Base-by-base conservation (phyloP, 2,113 vertebrate species). In the Phyllostomus discolor region DNA sequence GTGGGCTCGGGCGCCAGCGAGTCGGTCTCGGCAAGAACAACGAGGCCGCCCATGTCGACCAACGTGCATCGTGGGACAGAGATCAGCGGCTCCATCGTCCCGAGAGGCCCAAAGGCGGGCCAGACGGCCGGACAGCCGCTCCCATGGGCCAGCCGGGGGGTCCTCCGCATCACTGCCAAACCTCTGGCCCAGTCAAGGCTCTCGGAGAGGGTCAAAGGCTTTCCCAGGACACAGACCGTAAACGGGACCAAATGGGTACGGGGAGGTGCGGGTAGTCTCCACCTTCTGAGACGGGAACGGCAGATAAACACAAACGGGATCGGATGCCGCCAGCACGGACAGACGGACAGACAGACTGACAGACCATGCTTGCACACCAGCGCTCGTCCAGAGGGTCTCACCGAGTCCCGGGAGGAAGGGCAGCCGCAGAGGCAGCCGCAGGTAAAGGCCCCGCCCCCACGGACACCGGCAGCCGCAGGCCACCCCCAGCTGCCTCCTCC, bases 251-350 rank as follows among this genome's bases (percentile, higher is more conserved):
- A 54, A n/a, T 57, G 1, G 28, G 16, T 4, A 5, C 0, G 15
- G 38, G 50, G n/a, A 3, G 2, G 8, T 0, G 1, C 0, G 1
- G 26, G 4, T 41, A n/a, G 46, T 0, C 38, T 7, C 67, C 38
- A 4, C 76, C 33, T 0, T 2, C 1, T 16, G 4, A 0, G 69
- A 73, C 33, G 33, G 90, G 10, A 22, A 57, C 1, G 4, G 16
- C 4, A 41, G 46, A 43, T 0, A 50, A 0, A 28, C 48, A 10
- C 28, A 1, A 11, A 10, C 1, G 69, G 54, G 52, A 20, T 0
- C 26, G 0, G 20, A 3, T 0, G 16, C 54, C 28, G 2, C 43
- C 54, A 1, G 7, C 19, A 48, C 48, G 35, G 14, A 28, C 15
- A 35, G 5, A 33, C 50, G 8, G 14, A n/a, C n/a, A n/a, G n/a